Evolutionary conservation across 2,888 invertebrate genomes (phyloP).

Genomic region (Petrolisthes cinctipes): DNA sequence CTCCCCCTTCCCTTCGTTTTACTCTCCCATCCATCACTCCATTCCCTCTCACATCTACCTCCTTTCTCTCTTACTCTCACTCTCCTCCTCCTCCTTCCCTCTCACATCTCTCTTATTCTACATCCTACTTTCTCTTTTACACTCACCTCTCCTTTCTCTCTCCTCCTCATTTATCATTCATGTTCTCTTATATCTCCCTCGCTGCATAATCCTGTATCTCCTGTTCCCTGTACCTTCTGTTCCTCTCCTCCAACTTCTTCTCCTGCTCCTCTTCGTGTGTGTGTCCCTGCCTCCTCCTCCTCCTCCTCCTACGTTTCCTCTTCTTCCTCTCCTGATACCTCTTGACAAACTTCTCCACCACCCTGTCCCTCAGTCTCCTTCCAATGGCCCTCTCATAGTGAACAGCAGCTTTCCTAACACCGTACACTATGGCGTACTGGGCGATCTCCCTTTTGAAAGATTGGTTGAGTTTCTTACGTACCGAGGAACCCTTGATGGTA

Average conservation of each 20-base stretch:
- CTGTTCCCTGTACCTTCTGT: background rate
- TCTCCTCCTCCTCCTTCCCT: background rate
- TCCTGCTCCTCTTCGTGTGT: background rate
- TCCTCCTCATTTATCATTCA: background rate
- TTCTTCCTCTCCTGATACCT: conserved; percentile 40
- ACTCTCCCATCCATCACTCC: background rate
- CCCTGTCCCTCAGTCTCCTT: conserved; percentile 45
- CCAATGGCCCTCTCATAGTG: conserved; percentile 53
- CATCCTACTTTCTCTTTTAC: background rate
- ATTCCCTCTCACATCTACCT: background rate
- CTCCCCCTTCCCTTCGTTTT: background rate
- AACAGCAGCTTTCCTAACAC: conserved; percentile 33
- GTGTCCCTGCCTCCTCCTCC: conserved; percentile 26
- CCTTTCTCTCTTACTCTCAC: too few relatives aligned
- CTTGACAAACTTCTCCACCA: conserved; percentile 43
- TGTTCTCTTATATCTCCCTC: background rate
- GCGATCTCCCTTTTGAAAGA: conserved; percentile 57
- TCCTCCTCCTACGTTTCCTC: conserved; percentile 38
- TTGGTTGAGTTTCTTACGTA: conserved; percentile 39
- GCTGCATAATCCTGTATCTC: background rate
- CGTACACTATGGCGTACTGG: conserved; percentile 53
- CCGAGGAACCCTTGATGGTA: background rate
- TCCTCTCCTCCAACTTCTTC: background rate
- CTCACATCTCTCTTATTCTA: background rate
- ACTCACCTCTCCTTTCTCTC: background rate